phyloP scores from a whole-genome alignment of 2,888 invertebrate genomes.

The Trachelus troglodyta region DNA sequence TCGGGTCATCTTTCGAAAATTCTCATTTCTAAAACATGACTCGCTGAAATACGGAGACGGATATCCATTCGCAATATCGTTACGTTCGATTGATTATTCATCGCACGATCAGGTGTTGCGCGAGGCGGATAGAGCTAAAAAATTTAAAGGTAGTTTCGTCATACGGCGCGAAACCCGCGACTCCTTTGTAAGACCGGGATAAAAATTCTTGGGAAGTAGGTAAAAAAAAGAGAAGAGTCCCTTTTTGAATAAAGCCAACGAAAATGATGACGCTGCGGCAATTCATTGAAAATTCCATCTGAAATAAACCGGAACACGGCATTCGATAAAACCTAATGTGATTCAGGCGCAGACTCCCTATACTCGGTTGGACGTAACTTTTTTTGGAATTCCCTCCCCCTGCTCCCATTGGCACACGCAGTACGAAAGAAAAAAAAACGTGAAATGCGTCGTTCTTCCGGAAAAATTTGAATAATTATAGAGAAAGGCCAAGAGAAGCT shows the following conservation, averaged over 20 bases:
- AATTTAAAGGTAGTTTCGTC: neutral
- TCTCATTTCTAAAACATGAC: neutral
- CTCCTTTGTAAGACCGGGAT: neutral
- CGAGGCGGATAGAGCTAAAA: neutral
- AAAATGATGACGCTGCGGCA: neutral
- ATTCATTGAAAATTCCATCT: neutral
- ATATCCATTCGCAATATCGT: neutral
- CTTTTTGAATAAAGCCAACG: neutral
- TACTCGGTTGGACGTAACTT: neutral
- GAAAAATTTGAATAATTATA: too few species aligned
- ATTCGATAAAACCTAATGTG: neutral
- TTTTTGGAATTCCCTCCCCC: neutral
- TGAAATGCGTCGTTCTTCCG: too few species aligned
- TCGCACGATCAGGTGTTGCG: slow-evolving; percentile 5
- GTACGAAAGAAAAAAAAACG: neutral
- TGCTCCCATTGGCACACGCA: neutral
- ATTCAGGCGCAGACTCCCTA: neutral
- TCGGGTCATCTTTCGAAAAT: neutral
- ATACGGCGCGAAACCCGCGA: neutral
- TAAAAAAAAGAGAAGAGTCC: neutral
- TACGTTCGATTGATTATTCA: neutral
- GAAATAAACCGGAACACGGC: neutral
- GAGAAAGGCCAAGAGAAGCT: too few species aligned
- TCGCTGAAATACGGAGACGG: neutral
- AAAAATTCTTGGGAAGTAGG: neutral